Percentiles rank a stretch among this genome's conserved stretches.
Conservation (phyloP, 1,140 invertebrate species). For the Apis cerana region DNA sequence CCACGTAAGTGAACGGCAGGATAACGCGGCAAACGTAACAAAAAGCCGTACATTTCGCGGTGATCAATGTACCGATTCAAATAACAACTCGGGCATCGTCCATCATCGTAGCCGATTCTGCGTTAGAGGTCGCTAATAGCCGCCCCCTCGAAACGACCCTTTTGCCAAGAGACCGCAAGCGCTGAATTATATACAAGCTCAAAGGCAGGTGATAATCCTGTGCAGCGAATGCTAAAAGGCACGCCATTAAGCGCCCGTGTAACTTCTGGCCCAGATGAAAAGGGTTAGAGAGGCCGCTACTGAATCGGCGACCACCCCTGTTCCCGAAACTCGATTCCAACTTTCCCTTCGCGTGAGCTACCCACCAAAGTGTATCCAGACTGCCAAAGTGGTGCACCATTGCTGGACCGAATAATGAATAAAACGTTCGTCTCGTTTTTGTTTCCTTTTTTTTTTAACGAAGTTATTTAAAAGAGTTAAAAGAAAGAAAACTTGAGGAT, state of each 20-base stretch:
- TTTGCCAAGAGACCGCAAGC: not conserved
- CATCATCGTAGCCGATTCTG: slow-evolving; percentile 12
- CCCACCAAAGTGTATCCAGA: slow-evolving; percentile 14
- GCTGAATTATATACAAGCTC: slow-evolving; percentile 43
- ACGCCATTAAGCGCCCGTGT: slow-evolving; percentile 50
- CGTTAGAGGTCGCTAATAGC: slow-evolving; percentile 13
- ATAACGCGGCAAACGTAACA: not conserved
- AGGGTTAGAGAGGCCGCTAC: not conserved
- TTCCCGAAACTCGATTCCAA: slow-evolving; percentile 48
- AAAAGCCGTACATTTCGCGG: not conserved
- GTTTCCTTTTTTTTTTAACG: too few species aligned
- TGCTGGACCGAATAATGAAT: slow-evolving; percentile 33
- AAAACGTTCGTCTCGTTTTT: slow-evolving; percentile 13
- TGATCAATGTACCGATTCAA: too few species aligned
- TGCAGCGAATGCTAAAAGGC: slow-evolving; percentile 49
- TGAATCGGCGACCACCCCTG: slow-evolving; percentile 25
- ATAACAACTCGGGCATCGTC: slow-evolving; percentile 10
- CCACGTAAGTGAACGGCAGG: not conserved
- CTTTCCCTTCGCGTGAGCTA: slow-evolving; percentile 28
- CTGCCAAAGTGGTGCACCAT: not conserved
- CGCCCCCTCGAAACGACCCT: too few species aligned
- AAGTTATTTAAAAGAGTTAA: too few species aligned
- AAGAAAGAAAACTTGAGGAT: too few species aligned
- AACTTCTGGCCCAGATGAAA: slow-evolving; percentile 49
- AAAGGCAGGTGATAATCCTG: slow-evolving; percentile 55